Evolutionary conservation across 2,113 vertebrate species (phyloP).

Genomic region (Parus major): DNA sequence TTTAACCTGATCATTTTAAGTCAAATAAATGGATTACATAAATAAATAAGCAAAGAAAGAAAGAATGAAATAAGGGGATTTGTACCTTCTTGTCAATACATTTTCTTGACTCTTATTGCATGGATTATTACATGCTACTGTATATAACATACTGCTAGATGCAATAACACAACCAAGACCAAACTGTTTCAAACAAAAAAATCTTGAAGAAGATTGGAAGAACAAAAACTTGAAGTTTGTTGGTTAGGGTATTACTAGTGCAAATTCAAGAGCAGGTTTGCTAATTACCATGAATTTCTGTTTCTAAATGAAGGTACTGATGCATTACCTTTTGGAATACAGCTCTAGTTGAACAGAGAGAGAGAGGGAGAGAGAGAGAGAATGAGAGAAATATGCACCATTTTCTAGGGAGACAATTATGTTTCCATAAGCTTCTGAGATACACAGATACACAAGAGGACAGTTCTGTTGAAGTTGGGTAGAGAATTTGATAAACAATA

Average conservation of each 20-base stretch:
- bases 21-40: not conserved
- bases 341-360: not conserved
- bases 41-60: not conserved
- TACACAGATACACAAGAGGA: not conserved
- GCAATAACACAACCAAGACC: not conserved
- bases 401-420: not conserved
- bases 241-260: not conserved
- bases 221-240: not conserved
- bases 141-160: not conserved
- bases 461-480: not conserved
- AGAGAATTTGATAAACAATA: not conserved
- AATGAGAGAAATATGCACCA: not conserved
- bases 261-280: not conserved
- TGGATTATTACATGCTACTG: not conserved
- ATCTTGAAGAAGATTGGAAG: not conserved
- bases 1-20: not conserved
- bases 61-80: not conserved
- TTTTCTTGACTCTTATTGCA: not conserved
- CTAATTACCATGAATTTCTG: not conserved
- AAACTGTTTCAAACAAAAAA: not conserved
- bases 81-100: not conserved
- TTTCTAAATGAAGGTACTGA: not conserved
- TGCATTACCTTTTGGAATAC: not conserved
- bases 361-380: fast-evolving
- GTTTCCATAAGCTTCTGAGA: not conserved